phyloP scores from a whole-genome alignment of 2,888 invertebrate genomes.

The Eupithecia pulchellata region DNA sequence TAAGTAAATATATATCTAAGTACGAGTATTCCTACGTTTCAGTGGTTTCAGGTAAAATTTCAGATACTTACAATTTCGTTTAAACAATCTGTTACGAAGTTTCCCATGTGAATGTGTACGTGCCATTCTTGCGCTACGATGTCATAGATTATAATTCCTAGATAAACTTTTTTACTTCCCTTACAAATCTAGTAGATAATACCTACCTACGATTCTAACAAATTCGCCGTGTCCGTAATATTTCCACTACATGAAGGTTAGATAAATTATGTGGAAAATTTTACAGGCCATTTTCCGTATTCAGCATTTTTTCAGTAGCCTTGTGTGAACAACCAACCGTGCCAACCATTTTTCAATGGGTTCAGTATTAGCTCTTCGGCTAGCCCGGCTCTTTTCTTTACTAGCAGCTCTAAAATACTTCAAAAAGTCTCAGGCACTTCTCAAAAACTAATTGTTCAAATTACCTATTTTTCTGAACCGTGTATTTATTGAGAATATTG shows the following conservation, averaged over 20 bases:
- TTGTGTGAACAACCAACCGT: background rate
- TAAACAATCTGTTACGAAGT: background rate
- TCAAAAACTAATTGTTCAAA: no score
- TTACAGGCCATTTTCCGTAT: conserved; percentile 1
- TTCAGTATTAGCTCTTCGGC: background rate
- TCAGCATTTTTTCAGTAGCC: background rate
- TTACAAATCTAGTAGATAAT: background rate
- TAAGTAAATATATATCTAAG: no score
- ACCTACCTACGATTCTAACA: background rate
- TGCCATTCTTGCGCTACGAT: background rate
- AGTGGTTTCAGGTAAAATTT: no score
- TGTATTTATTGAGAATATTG: no score
- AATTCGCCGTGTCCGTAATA: background rate
- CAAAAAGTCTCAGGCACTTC: no score
- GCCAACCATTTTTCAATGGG: background rate
- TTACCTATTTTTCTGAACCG: no score
- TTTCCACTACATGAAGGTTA: background rate
- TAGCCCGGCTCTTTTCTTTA: background rate
- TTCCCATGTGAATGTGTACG: background rate
- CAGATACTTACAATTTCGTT: no score
- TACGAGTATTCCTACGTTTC: no score
- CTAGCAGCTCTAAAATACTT: no score
- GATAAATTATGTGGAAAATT: conserved; percentile 3
- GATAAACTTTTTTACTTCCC: background rate
- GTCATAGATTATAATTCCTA: background rate